Evolutionary conservation across 2,797 vertebrate genomes (phyloP), one percentile per base, ranked within the genome.

Genomic region (Alca torda): DNA sequence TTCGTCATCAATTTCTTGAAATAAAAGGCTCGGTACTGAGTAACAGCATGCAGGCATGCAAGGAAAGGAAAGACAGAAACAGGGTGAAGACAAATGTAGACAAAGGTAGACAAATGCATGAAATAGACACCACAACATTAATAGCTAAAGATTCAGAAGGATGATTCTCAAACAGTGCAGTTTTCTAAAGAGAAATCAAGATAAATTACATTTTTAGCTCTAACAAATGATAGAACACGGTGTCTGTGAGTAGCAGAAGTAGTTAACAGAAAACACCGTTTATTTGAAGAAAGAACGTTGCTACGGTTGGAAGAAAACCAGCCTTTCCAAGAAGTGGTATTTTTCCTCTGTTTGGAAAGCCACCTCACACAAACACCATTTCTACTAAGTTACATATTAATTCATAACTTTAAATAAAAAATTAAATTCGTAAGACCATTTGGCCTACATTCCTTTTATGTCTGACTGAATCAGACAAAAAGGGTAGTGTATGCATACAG

Each of bases 1-100:
- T 92, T 97, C 94, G 6, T 90, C 92, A 97, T 95, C 94, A 97
- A 93, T 96, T 96, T 97, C 95, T 96, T 97, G 96, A 96, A 98
- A 96, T 90, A 93, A 95, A 98, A 97, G 82, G 64, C 92, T 91
- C 11, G 59, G 74, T 96, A 97, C 95, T 97, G 94, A 96, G 54
- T 84, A 88, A 91, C 81, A 94, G 51, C 95, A 97, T 96, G 94
- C 95, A 97, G 90, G 91, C 97, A 96, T 95, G 95, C 95, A 95
- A 90, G 91, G 88, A 95, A 96, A 96, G 87, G 92, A 82, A 92
- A 96, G 70, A 94, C 92, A 96, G 84, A 97, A 89, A 97, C 65
- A 97, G 65, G 91, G 75, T 94, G 79, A 97, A 92, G 93, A 95
- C 82, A 93, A 79, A 81, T 86, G 92, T 91, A 96, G 81, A 86